Percentiles rank a stretch among this genome's conserved stretches.
phyloP scores from a whole-genome alignment of 2,888 invertebrate genomes.

The Scaptomyza parva region DNA sequence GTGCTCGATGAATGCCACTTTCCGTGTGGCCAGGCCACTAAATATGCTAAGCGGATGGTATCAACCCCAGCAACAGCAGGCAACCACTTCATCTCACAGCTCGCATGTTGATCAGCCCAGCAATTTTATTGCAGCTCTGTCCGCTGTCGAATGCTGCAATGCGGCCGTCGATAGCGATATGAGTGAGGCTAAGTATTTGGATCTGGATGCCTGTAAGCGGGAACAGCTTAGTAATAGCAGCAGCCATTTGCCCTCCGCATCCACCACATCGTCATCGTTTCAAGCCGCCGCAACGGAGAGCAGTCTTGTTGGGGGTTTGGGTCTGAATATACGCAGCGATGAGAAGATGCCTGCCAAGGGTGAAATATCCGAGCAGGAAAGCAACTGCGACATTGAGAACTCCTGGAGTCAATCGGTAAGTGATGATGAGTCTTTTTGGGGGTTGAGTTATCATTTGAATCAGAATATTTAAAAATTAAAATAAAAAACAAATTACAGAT shows the following conservation, averaged over 20 bases:
- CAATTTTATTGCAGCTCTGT: slow-evolving; percentile 78
- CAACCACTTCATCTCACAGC: slow-evolving; percentile 36
- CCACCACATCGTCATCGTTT: slow-evolving; percentile 80
- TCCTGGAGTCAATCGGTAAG: slow-evolving; percentile 89
- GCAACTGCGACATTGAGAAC: slow-evolving; percentile 91
- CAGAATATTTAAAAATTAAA: neutral
- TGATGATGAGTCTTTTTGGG: too few relatives aligned
- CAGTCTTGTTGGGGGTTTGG: slow-evolving; percentile 84
- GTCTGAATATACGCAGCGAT: slow-evolving; percentile 91
- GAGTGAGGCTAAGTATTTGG: slow-evolving; percentile 83
- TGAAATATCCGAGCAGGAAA: slow-evolving; percentile 94
- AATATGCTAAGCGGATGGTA: slow-evolving; percentile 58
- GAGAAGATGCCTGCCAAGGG: slow-evolving; percentile 95
- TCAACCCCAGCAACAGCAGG: slow-evolving; percentile 42
- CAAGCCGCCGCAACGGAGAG: slow-evolving; percentile 84
- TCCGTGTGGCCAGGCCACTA: slow-evolving; percentile 61
- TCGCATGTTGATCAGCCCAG: slow-evolving; percentile 61
- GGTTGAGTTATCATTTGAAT: neutral
- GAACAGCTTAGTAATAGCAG: slow-evolving; percentile 71
- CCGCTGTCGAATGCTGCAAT: slow-evolving; percentile 78
- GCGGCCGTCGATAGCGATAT: slow-evolving; percentile 77
- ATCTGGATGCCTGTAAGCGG: slow-evolving; percentile 83
- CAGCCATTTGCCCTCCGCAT: slow-evolving; percentile 70
- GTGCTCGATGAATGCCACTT: slow-evolving; percentile 69
- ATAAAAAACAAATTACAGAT: slow-evolving; percentile 63